Base-by-base conservation (phyloP, 2,797 vertebrate genomes). In the Cottoperca gobio region DNA sequence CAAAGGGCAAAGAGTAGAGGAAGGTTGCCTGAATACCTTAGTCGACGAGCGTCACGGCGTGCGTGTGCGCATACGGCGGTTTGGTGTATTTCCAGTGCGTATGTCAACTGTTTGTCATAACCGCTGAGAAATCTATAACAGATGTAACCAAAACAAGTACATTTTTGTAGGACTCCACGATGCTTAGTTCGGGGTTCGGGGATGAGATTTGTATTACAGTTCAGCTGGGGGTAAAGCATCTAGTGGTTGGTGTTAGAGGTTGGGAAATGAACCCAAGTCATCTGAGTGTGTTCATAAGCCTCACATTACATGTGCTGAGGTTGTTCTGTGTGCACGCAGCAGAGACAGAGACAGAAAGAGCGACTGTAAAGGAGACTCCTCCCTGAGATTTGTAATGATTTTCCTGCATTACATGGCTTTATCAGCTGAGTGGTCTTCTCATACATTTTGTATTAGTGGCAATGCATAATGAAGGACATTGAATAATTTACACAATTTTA, bases 1-100 rank as follows among this genome's bases (percentile, higher is more conserved):
- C 71, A 77, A 73, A 70, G 45, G 42, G 39, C 65, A 86, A 73
- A 64, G 62, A 81, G 68, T 21, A 78, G 21, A 80, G 79, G 71
- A 79, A 77, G 68, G 68, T 52, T n/a, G n/a, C 40, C 48, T 58
- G 37, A 72, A 78, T 73, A 71, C 62, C 73, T 79, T 33, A 58
- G 62, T 21, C 12, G 1, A 14, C 46, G 24, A 67, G 42, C 14
- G 1, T 42, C 42, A 26, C 35, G 17, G 24, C n/a, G 24, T 35
- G 26, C 3, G 17, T 14, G 63, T n/a, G n/a, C 16, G 26, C 21
- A 6, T 5, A 2, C 16, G 61, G 26, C 24, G 17, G 28, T 24
- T 23, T 2, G 2, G 2, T 49, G 19, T 54, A 24, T 69, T 55
- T 75, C 16, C 12, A 42, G 2, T 42, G 14, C 1, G 0, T 28